Evolutionary conservation across 1,140 invertebrate genomes (phyloP), one percentile per base, ranked within the genome.

Genomic region (Tribolium madens): DNA sequence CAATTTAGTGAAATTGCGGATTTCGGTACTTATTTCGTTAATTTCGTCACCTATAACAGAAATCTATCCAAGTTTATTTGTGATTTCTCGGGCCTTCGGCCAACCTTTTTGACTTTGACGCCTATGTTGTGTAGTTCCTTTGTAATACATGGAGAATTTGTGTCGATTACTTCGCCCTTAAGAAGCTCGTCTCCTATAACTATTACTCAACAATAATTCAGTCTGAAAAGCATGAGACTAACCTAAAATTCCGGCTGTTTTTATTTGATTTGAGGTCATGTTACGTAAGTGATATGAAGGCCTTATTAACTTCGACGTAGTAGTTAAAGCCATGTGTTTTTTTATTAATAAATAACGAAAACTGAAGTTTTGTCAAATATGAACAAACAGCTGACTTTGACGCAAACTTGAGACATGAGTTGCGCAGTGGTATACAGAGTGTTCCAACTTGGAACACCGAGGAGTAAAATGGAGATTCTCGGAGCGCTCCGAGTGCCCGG

Each of bases 141-240:
- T 73, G 90, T 89, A 3, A 95, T 86, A 81, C 91, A 95, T 77
- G 88, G 84, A 1, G 93, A 93, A 86, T 96, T 96, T 13, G 91
- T 91, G 82, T 96, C 94, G 46, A 83, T 85, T 3, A 92, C 91
- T 83, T 93, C 91, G 2, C 93, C 94, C 86, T 94, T 95, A n/a
- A 96, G 85, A 80, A 96, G 93, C 87, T 96, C 94, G 89, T 96
- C 93, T 12, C 94, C 94, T 84, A 96, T 94, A 60, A 96, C 88
- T 89, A 77, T 5, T 72, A 33, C n/a, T 42, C 13, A 14, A 64
- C 31, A 50, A 52, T 50, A 10, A 69, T 3, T 13, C 1, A 26
- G 21, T 26, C 18, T 26, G 18, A 48, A 50, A 47, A 14, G 15
- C 36, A n/a, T n/a, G 18, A 75, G 46, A 31, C 73, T 72, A 70